phyloP scores from a whole-genome alignment of 1,140 invertebrate species.

The Drosophila kikkawai region DNA sequence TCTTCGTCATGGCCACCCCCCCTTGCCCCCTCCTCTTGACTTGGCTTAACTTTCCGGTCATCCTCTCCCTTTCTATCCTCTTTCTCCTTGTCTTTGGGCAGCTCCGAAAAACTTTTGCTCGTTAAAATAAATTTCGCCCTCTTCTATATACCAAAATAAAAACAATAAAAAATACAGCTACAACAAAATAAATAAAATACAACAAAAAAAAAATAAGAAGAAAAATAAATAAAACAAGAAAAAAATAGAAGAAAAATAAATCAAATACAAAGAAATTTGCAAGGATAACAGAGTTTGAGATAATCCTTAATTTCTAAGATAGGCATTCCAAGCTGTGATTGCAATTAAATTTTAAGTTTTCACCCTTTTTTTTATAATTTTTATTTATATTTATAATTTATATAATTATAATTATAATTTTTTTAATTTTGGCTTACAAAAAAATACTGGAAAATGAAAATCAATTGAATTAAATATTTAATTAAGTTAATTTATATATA shows the following conservation, averaged over 20 bases:
- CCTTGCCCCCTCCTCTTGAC: background rate
- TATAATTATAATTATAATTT: too few species aligned
- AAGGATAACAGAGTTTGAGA: background rate
- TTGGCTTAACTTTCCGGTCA: constrained; percentile 30
- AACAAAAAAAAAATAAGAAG: background rate
- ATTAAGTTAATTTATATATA: too few species aligned
- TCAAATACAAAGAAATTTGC: background rate
- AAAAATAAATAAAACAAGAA: background rate
- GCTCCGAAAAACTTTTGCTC: constrained; percentile 65
- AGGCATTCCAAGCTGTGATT: background rate
- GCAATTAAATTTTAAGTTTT: background rate
- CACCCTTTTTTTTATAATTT: too few species aligned
- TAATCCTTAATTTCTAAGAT: background rate
- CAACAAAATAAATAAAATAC: constrained; percentile 3
- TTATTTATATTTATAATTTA: too few species aligned
- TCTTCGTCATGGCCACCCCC: constrained; percentile 13
- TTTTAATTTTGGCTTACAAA: too few species aligned
- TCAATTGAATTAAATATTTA: too few species aligned
- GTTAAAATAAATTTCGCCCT: constrained; percentile 76
- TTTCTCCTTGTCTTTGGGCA: constrained; percentile 27
- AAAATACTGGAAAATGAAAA: too few species aligned
- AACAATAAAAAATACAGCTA: constrained; percentile 16
- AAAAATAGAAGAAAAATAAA: background rate
- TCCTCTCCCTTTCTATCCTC: background rate
- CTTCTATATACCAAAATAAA: constrained; percentile 31